Evolutionary conservation across 1,140 invertebrate genomes (phyloP), one percentile per base, ranked within the genome.

Genomic region (Rhynchophorus ferrugineus): DNA sequence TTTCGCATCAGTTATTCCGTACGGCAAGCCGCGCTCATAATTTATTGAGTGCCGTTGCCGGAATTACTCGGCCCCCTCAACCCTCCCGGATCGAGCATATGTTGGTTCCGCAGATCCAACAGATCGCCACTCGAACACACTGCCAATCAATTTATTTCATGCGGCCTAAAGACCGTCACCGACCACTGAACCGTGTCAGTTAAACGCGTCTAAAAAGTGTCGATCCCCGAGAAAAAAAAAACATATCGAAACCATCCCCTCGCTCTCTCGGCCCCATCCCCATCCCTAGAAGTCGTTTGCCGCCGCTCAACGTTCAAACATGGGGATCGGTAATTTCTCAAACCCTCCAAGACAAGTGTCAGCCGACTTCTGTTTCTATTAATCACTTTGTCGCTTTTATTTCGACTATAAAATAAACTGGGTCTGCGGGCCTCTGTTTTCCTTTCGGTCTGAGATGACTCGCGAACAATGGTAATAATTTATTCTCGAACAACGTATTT

Each of bases 281-380:
- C 18, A 6, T 5, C 37, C 13, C 7, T 6, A 38, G 13, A 38
- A 6, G 37, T 19, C 5, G 7, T 38, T 38, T 13, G 37, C n/a
- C 37, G 5, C n/a, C n/a, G 5, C 24, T 29, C 24, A 29, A 29
- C 24, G 11, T 29, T 29, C 5, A 29, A 29, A 29, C 24, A 29
- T 29, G 5, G 11, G 24, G 24, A 29, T 11, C 11, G 24, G 24
- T 29, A 29, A 29, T 29, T 29, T 6, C 37, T 38, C 37, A 38
- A n/a, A 5, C 37, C 3, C 13, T 6, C 37, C 7, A 19, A 19
- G n/a, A 38, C 37, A 19, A 38, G 17, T 38, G 17, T 38, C 37
- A 6, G 37, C 13, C 18, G 17, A 38, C 13, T 38, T 38, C 37
- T 38, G 37, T 38, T 38, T 38, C 37, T 14, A 38, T 38, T 38